phyloP scores from a whole-genome alignment of 1,140 invertebrate genomes.

The Tigriopus japonicus region DNA sequence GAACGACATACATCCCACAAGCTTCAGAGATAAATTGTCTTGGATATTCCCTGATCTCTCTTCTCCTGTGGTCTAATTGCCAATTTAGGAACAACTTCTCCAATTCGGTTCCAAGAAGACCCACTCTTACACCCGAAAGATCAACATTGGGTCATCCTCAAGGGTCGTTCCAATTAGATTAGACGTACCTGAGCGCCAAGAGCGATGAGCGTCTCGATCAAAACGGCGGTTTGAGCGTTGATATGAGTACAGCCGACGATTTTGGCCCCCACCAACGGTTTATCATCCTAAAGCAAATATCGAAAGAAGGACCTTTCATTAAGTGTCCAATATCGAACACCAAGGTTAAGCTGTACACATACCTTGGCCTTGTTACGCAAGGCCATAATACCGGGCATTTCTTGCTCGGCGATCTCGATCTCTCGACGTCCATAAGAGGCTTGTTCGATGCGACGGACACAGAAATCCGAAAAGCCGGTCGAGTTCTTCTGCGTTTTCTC shows the following conservation, averaged over 20 bases:
- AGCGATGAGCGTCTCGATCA: conserved; percentile 78
- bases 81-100: too few relatives aligned
- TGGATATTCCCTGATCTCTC: too few relatives aligned
- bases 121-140: too few relatives aligned
- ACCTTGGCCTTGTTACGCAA: conserved; percentile 55
- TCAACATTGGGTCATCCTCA: too few relatives aligned
- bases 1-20: too few relatives aligned
- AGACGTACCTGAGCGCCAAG: conserved; percentile 53
- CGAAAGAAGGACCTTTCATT: background rate
- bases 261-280: conserved; percentile 82
- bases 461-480: conserved; percentile 62
- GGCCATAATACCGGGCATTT: conserved; percentile 95
- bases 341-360: background rate
- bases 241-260: conserved; percentile 95
- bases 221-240: conserved; percentile 84
- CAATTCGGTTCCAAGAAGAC: too few relatives aligned
- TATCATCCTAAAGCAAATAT: conserved; percentile 44
- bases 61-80: too few relatives aligned
- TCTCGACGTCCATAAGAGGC: conserved; percentile 81
- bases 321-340: background rate
- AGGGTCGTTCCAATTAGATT: background rate
- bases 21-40: too few relatives aligned
- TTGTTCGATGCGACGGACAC: conserved; percentile 74
- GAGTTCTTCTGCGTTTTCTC: conserved; percentile 67
- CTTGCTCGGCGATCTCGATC: conserved; percentile 43